A percentile compares a stretch with the other conserved stretches of the same genome.
Evolutionary conservation across 2,797 vertebrate species (phyloP).

Genomic region (Anisognathus igniventris): DNA sequence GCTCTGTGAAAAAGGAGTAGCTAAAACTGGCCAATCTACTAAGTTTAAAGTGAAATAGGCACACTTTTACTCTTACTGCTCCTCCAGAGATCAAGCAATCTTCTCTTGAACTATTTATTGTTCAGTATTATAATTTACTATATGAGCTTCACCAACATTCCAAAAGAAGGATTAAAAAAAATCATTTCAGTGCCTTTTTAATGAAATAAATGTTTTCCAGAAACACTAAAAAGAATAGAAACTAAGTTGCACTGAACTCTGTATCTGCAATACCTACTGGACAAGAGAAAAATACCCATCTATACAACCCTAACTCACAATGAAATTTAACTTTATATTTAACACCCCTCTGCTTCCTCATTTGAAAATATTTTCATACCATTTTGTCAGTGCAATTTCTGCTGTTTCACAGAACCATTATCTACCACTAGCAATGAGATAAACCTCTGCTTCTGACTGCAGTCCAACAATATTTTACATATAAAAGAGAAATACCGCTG

Average conservation of each 20-base stretch:
- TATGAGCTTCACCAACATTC: background rate
- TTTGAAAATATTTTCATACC: slow-evolving; percentile 21
- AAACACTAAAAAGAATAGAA: background rate
- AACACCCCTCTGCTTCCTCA: background rate
- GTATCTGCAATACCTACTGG: background rate
- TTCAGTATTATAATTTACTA: background rate
- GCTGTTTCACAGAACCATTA: background rate
- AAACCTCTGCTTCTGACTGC: slow-evolving; percentile 5
- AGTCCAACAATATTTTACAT: slow-evolving; percentile 39
- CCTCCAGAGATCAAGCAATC: background rate
- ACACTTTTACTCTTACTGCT: background rate
- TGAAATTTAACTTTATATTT: background rate
- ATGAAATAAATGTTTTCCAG: background rate
- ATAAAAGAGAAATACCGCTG: slow-evolving; percentile 21
- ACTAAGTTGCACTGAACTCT: background rate
- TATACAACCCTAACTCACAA: background rate
- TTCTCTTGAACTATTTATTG: background rate
- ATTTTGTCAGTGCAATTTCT: background rate
- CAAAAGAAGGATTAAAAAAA: background rate
- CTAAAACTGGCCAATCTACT: background rate
- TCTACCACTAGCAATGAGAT: slow-evolving; percentile 12
- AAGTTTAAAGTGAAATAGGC: background rate
- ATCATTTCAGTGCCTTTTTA: background rate
- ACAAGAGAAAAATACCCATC: background rate
- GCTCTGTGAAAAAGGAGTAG: background rate